phyloP scores from a whole-genome alignment of 2,888 invertebrate species.

The Malthinus flaveolus region DNA sequence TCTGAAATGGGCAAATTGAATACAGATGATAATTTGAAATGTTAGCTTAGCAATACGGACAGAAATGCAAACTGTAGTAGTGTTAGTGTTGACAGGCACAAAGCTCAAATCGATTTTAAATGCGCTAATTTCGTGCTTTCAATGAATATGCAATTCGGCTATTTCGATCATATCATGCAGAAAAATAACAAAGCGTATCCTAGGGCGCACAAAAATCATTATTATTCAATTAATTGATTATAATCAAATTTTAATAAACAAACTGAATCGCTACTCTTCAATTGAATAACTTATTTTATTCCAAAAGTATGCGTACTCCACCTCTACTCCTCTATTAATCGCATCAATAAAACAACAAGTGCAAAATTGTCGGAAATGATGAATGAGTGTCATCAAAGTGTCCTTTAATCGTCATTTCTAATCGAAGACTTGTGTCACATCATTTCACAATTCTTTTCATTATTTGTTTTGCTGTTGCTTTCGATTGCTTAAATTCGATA shows the following conservation, averaged over 20 bases:
- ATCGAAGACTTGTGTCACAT: not conserved
- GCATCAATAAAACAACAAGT: not conserved
- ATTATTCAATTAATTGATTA: conserved; percentile 41
- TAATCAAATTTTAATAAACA: conserved; percentile 22
- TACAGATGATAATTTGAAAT: conserved; percentile 26
- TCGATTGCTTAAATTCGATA: no score
- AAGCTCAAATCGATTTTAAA: conserved; percentile 27
- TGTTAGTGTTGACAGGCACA: conserved; percentile 26
- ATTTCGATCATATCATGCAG: conserved; percentile 32
- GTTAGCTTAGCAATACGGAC: conserved; percentile 18
- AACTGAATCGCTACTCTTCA: no score
- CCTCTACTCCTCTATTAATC: no score
- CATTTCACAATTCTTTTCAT: conserved; percentile 1
- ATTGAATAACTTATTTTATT: no score
- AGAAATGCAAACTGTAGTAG: conserved; percentile 20
- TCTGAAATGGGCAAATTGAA: conserved; percentile 16
- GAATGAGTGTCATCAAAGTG: conserved; percentile 1
- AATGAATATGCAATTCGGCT: conserved; percentile 33
- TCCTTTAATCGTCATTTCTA: not conserved
- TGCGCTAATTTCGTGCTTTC: conserved; percentile 26
- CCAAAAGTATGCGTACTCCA: no score
- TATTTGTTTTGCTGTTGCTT: not conserved
- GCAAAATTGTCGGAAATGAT: not conserved
- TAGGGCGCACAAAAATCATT: conserved; percentile 33
- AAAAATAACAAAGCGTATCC: conserved; percentile 35